A percentile compares a stretch with the other conserved stretches of the same genome.
These are phyloP conservation scores for Pediacus dermestoides DNA, from an alignment of 2,888 invertebrate species.

Conservation along the genomic window DNA sequence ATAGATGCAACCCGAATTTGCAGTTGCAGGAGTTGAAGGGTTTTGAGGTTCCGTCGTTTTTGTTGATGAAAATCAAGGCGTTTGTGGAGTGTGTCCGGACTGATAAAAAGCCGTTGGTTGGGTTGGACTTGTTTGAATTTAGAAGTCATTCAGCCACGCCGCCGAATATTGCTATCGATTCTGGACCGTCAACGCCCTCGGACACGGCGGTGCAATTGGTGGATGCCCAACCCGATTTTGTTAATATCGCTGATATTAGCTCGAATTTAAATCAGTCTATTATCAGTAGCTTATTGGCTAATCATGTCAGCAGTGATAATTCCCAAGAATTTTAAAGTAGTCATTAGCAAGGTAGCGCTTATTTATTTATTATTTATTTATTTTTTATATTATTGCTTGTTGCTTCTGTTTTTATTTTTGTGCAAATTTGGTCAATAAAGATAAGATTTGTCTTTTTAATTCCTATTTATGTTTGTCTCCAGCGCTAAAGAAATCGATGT, in stretches of 20 bases:
- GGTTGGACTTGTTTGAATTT: conserved; percentile 42
- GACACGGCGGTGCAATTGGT: conserved; percentile 37
- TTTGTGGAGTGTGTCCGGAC: conserved; percentile 56
- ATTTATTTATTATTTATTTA: conserved; percentile 13
- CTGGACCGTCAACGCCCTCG: conserved; percentile 47
- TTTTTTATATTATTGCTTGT: conserved; percentile 20
- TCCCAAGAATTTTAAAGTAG: conserved; percentile 44
- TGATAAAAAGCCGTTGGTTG: conserved; percentile 39
- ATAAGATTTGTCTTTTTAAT: too few species aligned
- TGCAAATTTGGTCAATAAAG: conserved; percentile 6
- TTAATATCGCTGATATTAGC: conserved; percentile 48
- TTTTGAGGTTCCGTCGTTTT: conserved; percentile 71
- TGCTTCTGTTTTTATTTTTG: conserved; percentile 15
- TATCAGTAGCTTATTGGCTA: conserved; percentile 45
- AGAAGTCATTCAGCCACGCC: conserved; percentile 45
- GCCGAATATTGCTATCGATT: conserved; percentile 42
- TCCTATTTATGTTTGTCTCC: too few species aligned
- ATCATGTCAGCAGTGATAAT: conserved; percentile 43
- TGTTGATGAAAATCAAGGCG: conserved; percentile 68
- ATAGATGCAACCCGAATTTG: conserved; percentile 61
- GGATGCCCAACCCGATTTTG: conserved; percentile 35
- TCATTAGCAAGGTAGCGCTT: too few species aligned
- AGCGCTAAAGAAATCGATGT: too few species aligned
- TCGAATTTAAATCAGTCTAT: conserved; percentile 47
- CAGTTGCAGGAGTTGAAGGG: conserved; percentile 68